phyloP scores from a whole-genome alignment of 2,797 vertebrate genomes.

The Distichodus sexfasciatus region DNA sequence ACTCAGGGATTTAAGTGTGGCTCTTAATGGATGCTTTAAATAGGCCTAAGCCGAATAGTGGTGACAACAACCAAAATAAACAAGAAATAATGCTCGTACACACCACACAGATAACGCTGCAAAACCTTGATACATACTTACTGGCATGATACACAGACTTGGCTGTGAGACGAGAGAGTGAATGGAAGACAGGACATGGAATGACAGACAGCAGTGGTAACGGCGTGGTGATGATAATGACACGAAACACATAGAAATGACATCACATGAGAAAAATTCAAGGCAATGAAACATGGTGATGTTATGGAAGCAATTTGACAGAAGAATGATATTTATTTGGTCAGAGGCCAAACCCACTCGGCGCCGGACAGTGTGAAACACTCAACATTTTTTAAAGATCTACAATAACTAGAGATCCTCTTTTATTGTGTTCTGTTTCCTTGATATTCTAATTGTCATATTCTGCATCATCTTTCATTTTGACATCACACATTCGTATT shows the following conservation, averaged over 20 bases:
- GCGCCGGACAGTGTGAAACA: neutral
- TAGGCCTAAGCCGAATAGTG: neutral
- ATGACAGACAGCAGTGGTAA: conserved; percentile 39
- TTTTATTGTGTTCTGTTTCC: neutral
- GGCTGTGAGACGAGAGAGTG: conserved; percentile 57
- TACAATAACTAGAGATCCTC: no score
- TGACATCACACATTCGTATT: no score
- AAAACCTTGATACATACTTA: conserved; percentile 57
- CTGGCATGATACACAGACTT: conserved; percentile 75
- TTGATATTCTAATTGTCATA: no score
- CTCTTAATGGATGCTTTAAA: neutral
- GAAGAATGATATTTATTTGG: neutral
- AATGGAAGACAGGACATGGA: conserved; percentile 36
- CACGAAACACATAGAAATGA: conserved; percentile 17
- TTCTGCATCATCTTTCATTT: neutral
- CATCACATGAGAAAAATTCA: conserved; percentile 28
- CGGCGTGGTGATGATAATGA: conserved; percentile 10
- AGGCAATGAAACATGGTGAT: neutral
- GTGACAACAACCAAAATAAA: neutral
- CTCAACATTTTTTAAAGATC: no score
- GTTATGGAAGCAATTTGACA: conserved; percentile 3
- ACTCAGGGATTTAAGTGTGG: neutral
- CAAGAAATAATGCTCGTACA: neutral
- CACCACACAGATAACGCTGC: neutral
- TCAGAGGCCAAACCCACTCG: neutral